Evolutionary conservation across 2,888 invertebrate species (phyloP).

Genomic region (Leucozona laternaria): DNA sequence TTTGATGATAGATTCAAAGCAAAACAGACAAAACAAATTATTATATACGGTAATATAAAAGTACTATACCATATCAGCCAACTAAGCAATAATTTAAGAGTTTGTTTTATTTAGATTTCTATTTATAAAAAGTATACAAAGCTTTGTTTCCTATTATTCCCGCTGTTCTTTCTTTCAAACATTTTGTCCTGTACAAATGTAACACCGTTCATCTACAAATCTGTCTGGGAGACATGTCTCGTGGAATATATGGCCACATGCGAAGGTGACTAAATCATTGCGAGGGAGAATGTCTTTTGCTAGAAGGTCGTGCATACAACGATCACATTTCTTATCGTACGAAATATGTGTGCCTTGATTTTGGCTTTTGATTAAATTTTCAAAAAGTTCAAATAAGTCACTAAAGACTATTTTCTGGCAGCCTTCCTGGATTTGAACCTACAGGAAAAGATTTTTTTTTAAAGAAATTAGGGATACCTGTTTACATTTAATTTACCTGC

Average conservation of each 20-base stretch:
- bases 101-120: too few relatives aligned
- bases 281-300: constrained; percentile 88
- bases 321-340: constrained; percentile 91
- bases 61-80: too few relatives aligned
- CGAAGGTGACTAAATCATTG: constrained; percentile 90
- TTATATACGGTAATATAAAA: too few relatives aligned
- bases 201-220: constrained; percentile 76
- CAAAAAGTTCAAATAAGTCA: constrained; percentile 94
- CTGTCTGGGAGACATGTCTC: constrained; percentile 89
- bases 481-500: constrained; percentile 85
- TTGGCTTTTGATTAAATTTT: constrained; percentile 91
- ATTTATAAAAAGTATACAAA: too few relatives aligned
- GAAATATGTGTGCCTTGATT: constrained; percentile 89
- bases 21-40: too few relatives aligned
- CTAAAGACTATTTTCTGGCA: constrained; percentile 94
- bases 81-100: too few relatives aligned
- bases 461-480: not conserved
- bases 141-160: too few relatives aligned
- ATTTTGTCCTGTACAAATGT: constrained; percentile 76
- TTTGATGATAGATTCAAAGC: too few relatives aligned
- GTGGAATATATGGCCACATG: constrained; percentile 96
- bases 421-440: constrained; percentile 94
- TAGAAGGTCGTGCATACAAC: constrained; percentile 91
- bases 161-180: too few relatives aligned
- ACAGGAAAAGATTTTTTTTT: constrained; percentile 44